Evolutionary conservation across 2,888 invertebrate genomes (phyloP).

Genomic region (Euplexia lucipara): DNA sequence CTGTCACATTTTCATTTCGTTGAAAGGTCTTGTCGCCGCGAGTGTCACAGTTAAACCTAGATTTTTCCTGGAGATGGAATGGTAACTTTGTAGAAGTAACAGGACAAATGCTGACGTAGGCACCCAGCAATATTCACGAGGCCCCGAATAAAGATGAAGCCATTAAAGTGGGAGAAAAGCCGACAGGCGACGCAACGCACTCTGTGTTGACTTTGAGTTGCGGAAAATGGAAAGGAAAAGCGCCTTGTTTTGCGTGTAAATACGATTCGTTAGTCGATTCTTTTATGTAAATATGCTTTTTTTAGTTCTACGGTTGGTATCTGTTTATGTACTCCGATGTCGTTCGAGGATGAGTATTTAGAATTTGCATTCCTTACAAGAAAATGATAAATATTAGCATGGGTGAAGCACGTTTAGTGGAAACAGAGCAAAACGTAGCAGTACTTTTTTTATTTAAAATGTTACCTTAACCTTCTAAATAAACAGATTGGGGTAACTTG

Average conservation of each 20-base stretch:
- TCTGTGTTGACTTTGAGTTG: constrained; percentile 74
- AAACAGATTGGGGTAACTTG: too few species aligned
- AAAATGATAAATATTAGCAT: constrained; percentile 26
- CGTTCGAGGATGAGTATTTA: constrained; percentile 25
- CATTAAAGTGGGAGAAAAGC: constrained; percentile 72
- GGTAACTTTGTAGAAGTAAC: constrained; percentile 55
- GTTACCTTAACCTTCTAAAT: too few species aligned
- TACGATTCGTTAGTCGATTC: constrained; percentile 77
- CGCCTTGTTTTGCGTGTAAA: constrained; percentile 72
- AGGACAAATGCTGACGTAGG: constrained; percentile 62
- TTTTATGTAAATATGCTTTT: constrained; percentile 72
- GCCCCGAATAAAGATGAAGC: constrained; percentile 75
- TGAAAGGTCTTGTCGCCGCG: constrained; percentile 5
- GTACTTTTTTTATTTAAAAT: background rate
- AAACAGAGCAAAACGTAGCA: constrained; percentile 24
- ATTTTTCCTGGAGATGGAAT: constrained; percentile 41
- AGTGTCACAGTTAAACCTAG: constrained; percentile 26
- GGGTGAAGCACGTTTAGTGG: constrained; percentile 9
- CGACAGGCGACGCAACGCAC: constrained; percentile 70
- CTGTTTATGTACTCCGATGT: constrained; percentile 40
- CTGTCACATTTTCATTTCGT: constrained; percentile 3
- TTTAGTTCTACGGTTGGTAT: constrained; percentile 57
- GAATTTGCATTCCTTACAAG: constrained; percentile 26
- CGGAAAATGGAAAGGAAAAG: constrained; percentile 75
- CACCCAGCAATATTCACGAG: constrained; percentile 70